Base-by-base conservation (phyloP, 2,888 invertebrate species). In the Sarcophaga caerulescens region DNA sequence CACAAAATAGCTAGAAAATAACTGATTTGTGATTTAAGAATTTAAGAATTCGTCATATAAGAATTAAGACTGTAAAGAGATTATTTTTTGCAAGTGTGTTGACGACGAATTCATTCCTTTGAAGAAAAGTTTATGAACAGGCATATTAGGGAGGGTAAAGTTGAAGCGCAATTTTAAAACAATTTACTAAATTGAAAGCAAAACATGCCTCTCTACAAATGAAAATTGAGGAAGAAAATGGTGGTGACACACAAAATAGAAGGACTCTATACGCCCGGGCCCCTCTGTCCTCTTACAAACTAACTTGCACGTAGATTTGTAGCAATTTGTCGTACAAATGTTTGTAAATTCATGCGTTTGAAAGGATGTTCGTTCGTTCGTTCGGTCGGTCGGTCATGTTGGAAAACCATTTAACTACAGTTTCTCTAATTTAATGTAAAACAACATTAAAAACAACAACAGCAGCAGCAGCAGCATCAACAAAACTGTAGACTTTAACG, bases 171-270 rank as follows among this genome's bases (percentile, higher is more conserved):
- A 86, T 86, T 86, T 86, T 84, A 86, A 81, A 86, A 83, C 81
- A 86, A 86, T 86, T 86, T 84, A 62, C 66, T 74, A 86, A 86
- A 86, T 86, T 86, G 86, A 86, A 86, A 86, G 83, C 83, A 86
- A 86, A 86, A 81, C 78, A 84, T 69, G 86, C 77, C 81, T 82
- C 81, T 82, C 69, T 73, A 57, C 65, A 52, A 52, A 52, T 74
- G 35, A 35, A 35, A 35, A 35, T 5, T 35, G 65, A 84, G 71
- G 75, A 57, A 78, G 62, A 74, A 63, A 57, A 44, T 69, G 35
- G 45, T 65, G 47, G 47, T 69, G 75, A n/a, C 23, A 75, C 12
- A 57, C 25, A 60, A 44, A 35, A 52, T 17, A 5, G 4, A 52
- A 52, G 52, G 52, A 52, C 52, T 52, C 35, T 35, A 35, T 8